phyloP scores from a whole-genome alignment of 2,113 vertebrate species.

The Bolborhynchus lineola region DNA sequence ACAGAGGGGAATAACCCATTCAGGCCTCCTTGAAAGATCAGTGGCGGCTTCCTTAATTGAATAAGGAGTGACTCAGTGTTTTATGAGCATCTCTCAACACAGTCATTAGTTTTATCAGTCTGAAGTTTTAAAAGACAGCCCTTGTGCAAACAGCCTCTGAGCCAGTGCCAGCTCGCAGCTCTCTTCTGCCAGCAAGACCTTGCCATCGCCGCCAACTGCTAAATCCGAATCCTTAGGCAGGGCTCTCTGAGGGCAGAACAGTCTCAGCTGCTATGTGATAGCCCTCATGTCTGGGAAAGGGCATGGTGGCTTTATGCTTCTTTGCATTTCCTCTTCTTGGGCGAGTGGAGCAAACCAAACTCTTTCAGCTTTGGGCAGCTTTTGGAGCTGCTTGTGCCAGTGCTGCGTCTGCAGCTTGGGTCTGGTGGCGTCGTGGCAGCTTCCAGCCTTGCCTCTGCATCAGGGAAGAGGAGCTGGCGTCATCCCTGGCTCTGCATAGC shows the following conservation, averaged over 20 bases:
- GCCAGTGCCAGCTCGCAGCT: neutral
- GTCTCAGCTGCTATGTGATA: neutral
- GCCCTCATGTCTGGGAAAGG: neutral
- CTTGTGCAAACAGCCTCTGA: conserved; percentile 11
- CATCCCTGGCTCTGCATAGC: neutral
- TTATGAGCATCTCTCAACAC: conserved; percentile 43
- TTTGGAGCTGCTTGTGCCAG: neutral
- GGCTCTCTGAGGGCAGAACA: neutral
- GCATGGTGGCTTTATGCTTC: neutral
- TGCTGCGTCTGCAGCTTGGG: neutral
- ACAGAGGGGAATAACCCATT: neutral
- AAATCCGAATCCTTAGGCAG: neutral
- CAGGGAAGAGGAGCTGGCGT: neutral
- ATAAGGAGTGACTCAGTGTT: neutral
- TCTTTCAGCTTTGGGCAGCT: neutral
- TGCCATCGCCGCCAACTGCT: fast-evolving
- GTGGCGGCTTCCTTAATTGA: neutral
- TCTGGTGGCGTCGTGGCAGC: fast-evolving
- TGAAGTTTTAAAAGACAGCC: conserved; percentile 45
- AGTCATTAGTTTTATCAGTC: conserved; percentile 48
- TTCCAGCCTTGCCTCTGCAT: neutral
- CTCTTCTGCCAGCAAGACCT: neutral
- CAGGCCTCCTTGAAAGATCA: neutral
- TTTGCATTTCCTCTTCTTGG: neutral
- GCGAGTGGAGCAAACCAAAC: neutral